Evolutionary conservation across 2,113 vertebrate species (phyloP).

Genomic region (Neotoma lepida): DNA sequence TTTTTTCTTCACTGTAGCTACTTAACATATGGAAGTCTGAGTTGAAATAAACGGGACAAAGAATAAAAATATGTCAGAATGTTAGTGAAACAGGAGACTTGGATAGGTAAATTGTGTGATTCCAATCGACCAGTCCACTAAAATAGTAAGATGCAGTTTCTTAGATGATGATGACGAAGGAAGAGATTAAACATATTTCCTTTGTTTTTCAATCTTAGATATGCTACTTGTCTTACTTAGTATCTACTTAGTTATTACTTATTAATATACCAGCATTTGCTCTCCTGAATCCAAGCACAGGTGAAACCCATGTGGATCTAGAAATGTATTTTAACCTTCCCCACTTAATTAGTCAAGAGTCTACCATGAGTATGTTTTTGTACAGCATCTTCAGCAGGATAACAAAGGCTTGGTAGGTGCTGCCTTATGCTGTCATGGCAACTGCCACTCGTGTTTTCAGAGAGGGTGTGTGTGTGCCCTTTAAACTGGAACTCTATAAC

Average conservation of each 20-base stretch:
- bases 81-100: constrained; percentile 15
- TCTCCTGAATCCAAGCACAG: constrained; percentile 9
- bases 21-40: neutral
- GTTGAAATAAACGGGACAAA: neutral
- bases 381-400: constrained; percentile 37
- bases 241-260: constrained; percentile 15
- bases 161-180: neutral
- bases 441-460: constrained; percentile 8
- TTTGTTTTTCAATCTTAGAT: neutral
- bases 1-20: constrained; percentile 30
- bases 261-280: constrained; percentile 46
- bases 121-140: neutral
- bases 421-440: constrained; percentile 67
- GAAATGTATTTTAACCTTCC: constrained; percentile 52
- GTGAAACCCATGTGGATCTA: neutral
- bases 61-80: neutral
- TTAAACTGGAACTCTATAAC: constrained; percentile 65
- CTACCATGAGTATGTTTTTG: constrained; percentile 39
- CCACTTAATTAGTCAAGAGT: constrained; percentile 63
- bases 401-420: constrained; percentile 56
- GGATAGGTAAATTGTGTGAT: neutral
- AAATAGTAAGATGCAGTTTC: neutral
- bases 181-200: neutral
- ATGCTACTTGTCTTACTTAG: neutral
- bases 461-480: neutral